Evolutionary conservation across 2,888 invertebrate species (phyloP), one percentile per base, ranked within the genome.

Genomic region (Dorcus parallelipipedus): DNA sequence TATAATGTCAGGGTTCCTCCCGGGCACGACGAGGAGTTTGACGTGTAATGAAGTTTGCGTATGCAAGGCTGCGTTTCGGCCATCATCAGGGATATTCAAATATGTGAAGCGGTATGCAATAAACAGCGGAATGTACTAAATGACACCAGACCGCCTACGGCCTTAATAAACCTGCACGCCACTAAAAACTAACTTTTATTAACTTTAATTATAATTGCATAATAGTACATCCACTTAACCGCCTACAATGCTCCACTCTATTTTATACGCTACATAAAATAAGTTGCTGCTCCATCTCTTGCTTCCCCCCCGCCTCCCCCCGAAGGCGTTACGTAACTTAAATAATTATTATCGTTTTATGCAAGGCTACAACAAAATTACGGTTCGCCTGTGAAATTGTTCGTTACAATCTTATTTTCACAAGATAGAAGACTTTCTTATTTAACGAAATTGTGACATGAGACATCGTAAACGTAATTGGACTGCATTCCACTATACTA

Each of bases 41-140:
- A 40, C 42, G 59, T 51, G 59, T 69, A 69, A 69, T 68, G 67
- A 68, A 67, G 68, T 69, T 69, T 68, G 66, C 67, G 64, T 69
- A 69, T 69, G 69, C 69, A 65, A 64, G 66, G 61, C 64, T 62
- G 67, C 69, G 69, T 68, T 65, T 66, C 59, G 65, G 54, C 62
- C 63, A 64, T 65, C 61, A 63, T 63, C 59, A 54, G 60, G 63
- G 60, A 63, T 59, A 67, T 64, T 63, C 66, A 66, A 64, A 66
- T 66, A 64, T 66, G 63, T 64, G 63, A 63, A 56, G 59, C 49
- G 64, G 65, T 54, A 65, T 61, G 63, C 63, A 64, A 64, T 64
- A 66, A 64, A 64, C 63, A 57, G 54, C 54, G 64, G 63, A 64
- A 64, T 66, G 63, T 54, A 58, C 58, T 62, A 64, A 62, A 59